These are phyloP conservation scores for Cactoblastis cactorum DNA, from an alignment of 2,888 invertebrate genomes.

Conservation along the genomic window DNA sequence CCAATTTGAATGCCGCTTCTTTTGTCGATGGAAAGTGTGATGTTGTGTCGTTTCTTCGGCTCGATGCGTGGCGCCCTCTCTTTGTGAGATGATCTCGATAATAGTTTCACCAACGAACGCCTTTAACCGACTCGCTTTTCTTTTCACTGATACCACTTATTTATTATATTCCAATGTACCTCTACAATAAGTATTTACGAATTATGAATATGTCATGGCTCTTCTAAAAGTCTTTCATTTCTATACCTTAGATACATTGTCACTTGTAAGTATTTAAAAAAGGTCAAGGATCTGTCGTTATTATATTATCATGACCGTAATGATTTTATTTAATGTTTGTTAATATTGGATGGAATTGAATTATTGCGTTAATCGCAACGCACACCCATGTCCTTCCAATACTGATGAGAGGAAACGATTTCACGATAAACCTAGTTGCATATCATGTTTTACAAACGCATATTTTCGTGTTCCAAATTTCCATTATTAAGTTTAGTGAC, in stretches of 20 bases:
- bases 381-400: conserved; percentile 6
- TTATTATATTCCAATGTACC: conserved; percentile 20
- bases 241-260: conserved; percentile 17
- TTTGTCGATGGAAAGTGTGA: conserved; percentile 55
- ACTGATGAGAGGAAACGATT: conserved; percentile 12
- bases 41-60: conserved; percentile 43
- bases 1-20: conserved; percentile 51
- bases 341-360: background rate
- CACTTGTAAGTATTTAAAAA: conserved; percentile 4
- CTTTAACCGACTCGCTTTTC: conserved; percentile 35
- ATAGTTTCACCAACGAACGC: conserved; percentile 51
- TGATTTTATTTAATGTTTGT: background rate
- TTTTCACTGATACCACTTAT: conserved; percentile 23
- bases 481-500: conserved; percentile 17
- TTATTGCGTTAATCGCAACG: background rate
- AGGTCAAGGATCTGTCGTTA: conserved; percentile 4
- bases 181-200: conserved; percentile 9
- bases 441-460: conserved; percentile 1
- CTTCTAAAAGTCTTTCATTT: conserved; percentile 20
- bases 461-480: conserved; percentile 16
- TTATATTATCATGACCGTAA: background rate
- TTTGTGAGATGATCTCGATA: conserved; percentile 59
- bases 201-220: conserved; percentile 32
- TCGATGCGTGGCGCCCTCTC: conserved; percentile 49
- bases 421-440: conserved; percentile 7